Evolutionary conservation across 2,113 vertebrate species (phyloP).

Genomic region (Macrotus californicus): DNA sequence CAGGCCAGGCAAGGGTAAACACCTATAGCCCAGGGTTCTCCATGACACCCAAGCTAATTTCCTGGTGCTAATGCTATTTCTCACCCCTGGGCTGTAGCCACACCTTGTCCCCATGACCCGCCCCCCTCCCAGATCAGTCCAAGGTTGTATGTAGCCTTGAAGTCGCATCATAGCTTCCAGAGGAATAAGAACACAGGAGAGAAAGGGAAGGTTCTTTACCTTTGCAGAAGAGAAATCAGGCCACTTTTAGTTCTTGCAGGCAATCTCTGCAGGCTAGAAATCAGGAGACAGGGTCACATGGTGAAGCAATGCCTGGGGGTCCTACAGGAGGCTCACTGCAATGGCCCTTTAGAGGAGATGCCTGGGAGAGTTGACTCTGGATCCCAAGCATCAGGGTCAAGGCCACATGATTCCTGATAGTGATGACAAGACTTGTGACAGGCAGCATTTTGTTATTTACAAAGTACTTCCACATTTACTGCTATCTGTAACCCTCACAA

Average conservation of each 20-base stretch:
- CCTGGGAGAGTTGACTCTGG: neutral
- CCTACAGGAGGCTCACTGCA: neutral
- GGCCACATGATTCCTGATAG: neutral
- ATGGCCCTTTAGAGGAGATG: neutral
- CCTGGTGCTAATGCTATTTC: neutral
- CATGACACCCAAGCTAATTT: accelerated
- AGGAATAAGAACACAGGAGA: neutral
- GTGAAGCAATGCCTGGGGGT: neutral
- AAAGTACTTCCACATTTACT: neutral
- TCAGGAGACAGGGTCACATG: neutral
- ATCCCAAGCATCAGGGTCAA: neutral
- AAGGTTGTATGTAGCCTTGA: too few species aligned
- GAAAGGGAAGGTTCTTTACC: neutral
- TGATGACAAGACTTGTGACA: neutral
- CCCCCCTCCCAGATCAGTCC: accelerated
- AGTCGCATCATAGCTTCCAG: accelerated
- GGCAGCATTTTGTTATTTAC: neutral
- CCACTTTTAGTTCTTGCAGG: neutral
- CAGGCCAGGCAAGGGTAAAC: too few species aligned
- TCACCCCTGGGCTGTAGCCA: neutral
- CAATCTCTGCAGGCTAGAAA: neutral
- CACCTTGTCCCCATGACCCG: accelerated
- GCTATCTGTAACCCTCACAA: neutral
- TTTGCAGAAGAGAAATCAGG: neutral
- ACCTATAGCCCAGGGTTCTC: accelerated